Evolutionary conservation across 2,888 invertebrate species (phyloP).

Genomic region (Glaucopsyche alexis): DNA sequence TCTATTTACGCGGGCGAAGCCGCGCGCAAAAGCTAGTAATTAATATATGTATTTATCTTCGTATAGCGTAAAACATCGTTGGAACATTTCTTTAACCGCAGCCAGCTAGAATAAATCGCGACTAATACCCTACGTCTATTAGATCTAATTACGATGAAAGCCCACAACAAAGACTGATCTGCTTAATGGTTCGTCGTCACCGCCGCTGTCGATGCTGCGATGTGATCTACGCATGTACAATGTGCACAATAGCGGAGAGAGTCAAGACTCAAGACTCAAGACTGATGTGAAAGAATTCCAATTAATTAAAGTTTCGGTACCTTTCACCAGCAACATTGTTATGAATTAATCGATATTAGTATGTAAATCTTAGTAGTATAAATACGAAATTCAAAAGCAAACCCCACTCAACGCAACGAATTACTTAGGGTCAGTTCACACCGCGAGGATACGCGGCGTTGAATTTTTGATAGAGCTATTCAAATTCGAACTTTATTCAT

Average conservation of each 20-base stretch:
- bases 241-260: constrained; percentile 34
- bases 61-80: neutral
- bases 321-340: constrained; percentile 33
- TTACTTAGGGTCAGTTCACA: too few species aligned
- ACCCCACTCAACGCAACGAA: too few species aligned
- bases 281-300: constrained; percentile 36
- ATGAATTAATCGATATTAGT: neutral
- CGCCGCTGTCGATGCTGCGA: neutral
- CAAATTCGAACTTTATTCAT: too few species aligned
- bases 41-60: too few species aligned
- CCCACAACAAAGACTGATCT: constrained; percentile 8
- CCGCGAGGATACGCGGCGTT: too few species aligned
- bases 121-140: neutral
- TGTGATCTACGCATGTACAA: neutral
- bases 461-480: too few species aligned
- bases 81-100: neutral
- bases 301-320: constrained; percentile 37
- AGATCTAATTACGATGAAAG: constrained; percentile 12
- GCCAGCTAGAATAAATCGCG: neutral
- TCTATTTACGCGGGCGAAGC: too few species aligned
- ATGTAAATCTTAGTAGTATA: neutral
- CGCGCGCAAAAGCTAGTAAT: too few species aligned
- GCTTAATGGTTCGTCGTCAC: constrained; percentile 19
- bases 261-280: constrained; percentile 28
- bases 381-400: too few species aligned